Conservation (phyloP, 2,113 vertebrate genomes). For the Hylia prasina region DNA sequence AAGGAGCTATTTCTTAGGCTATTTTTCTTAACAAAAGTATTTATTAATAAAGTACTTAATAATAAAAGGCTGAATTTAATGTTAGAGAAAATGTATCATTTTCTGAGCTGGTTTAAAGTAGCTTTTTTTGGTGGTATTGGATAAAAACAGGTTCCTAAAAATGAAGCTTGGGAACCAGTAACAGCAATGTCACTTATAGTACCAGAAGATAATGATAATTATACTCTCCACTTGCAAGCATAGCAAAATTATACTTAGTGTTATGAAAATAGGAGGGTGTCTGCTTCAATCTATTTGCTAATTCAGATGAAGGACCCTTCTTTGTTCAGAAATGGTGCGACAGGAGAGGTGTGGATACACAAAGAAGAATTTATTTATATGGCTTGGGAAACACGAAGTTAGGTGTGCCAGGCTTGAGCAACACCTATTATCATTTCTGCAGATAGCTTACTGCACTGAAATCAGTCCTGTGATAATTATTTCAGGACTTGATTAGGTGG, state of each 20-base stretch:
- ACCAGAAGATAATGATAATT: not conserved
- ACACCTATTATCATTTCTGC: constrained; percentile 33
- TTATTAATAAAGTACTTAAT: not conserved
- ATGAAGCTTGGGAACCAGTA: not conserved
- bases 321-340: not conserved
- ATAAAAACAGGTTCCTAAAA: constrained; percentile 5
- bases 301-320: constrained; percentile 4
- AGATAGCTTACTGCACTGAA: constrained; percentile 15
- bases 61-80: not conserved
- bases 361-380: not conserved
- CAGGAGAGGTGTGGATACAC: not conserved
- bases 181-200: not conserved
- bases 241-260: not conserved
- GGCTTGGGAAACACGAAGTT: constrained; percentile 19
- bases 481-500: not conserved
- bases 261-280: not conserved
- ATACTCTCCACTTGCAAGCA: not conserved
- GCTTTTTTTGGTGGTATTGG: not conserved
- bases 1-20: not conserved
- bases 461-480: constrained; percentile 21
- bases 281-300: not conserved
- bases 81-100: not conserved
- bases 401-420: constrained; percentile 54
- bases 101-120: not conserved
- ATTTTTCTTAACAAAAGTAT: not conserved